phyloP scores from a whole-genome alignment of 2,888 invertebrate genomes.

The Pheosia gnoma region DNA sequence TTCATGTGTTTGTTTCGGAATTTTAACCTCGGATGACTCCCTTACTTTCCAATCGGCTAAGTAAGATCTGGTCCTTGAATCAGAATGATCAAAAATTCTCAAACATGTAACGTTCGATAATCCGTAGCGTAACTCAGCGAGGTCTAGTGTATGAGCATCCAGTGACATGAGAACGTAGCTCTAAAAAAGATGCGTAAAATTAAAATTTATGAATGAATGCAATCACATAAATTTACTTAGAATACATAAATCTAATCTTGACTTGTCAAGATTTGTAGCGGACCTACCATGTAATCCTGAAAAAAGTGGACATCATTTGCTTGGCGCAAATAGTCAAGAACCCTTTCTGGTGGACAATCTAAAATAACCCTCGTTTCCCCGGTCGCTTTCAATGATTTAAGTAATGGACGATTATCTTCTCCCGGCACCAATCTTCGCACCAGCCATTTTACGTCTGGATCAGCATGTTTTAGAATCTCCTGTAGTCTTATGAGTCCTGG shows the following conservation, averaged over 20 bases:
- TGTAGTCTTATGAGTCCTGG: conserved; percentile 89
- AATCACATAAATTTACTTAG: too few species aligned
- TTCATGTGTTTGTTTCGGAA: conserved; percentile 62
- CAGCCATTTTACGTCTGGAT: conserved; percentile 87
- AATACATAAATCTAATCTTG: background rate
- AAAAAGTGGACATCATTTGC: conserved; percentile 93
- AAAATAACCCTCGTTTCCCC: conserved; percentile 89
- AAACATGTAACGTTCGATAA: conserved; percentile 89
- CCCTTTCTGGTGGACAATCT: conserved; percentile 88
- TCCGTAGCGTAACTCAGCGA: conserved; percentile 84
- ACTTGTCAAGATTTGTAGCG: background rate
- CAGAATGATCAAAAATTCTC: conserved; percentile 85
- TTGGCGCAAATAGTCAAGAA: conserved; percentile 87
- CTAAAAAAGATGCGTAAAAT: conserved; percentile 47
- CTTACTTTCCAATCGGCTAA: conserved; percentile 77
- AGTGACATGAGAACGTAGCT: conserved; percentile 76
- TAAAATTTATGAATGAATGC: background rate
- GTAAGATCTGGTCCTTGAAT: conserved; percentile 75
- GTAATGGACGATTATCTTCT: conserved; percentile 85
- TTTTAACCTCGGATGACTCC: conserved; percentile 54
- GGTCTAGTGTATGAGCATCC: conserved; percentile 88
- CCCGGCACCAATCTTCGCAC: conserved; percentile 85
- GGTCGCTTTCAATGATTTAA: conserved; percentile 89
- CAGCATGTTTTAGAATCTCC: conserved; percentile 90
- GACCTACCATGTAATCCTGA: conserved; percentile 89